A percentile compares a stretch with the other conserved stretches of the same genome.
Evolutionary conservation across 2,797 vertebrate genomes (phyloP).

Genomic region (Pelodytes ibericus): DNA sequence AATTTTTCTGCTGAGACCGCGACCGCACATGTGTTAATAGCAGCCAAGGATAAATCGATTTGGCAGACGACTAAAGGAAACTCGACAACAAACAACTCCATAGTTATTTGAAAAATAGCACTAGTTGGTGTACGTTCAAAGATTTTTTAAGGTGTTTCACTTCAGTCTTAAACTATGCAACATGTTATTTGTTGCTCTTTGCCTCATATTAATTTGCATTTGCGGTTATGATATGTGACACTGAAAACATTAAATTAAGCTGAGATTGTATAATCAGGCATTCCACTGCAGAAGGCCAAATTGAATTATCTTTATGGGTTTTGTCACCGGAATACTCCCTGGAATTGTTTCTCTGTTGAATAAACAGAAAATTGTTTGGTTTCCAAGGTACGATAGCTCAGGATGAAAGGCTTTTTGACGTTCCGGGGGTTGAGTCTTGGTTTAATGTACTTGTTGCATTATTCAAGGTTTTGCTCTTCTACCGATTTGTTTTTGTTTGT

Average conservation of each 20-base stretch:
- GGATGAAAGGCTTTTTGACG: neutral
- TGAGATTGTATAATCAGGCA: constrained; percentile 38
- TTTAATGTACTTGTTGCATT: neutral
- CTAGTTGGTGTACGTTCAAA: constrained; percentile 30
- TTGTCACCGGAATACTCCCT: constrained; percentile 19
- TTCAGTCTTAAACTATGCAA: constrained; percentile 40
- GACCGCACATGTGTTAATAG: constrained; percentile 49
- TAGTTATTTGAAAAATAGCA: constrained; percentile 21
- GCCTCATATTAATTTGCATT: constrained; percentile 23
- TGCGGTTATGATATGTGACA: constrained; percentile 47
- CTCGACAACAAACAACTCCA: constrained; percentile 28
- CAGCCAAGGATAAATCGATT: constrained; percentile 53
- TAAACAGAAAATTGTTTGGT: neutral
- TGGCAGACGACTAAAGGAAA: constrained; percentile 38
- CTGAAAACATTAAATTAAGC: constrained; percentile 41
- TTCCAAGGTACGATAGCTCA: neutral
- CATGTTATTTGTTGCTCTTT: constrained; percentile 12
- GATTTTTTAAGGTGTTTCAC: constrained; percentile 31
- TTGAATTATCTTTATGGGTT: constrained; percentile 41
- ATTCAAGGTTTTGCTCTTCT: no score
- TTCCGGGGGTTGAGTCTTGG: neutral
- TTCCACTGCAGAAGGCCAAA: constrained; percentile 35
- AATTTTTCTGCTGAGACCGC: constrained; percentile 51
- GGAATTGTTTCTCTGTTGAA: constrained; percentile 10
- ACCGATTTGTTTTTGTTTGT: no score